phyloP scores from a whole-genome alignment of 2,797 vertebrate genomes.

The Odontamblyopus lacepedii region DNA sequence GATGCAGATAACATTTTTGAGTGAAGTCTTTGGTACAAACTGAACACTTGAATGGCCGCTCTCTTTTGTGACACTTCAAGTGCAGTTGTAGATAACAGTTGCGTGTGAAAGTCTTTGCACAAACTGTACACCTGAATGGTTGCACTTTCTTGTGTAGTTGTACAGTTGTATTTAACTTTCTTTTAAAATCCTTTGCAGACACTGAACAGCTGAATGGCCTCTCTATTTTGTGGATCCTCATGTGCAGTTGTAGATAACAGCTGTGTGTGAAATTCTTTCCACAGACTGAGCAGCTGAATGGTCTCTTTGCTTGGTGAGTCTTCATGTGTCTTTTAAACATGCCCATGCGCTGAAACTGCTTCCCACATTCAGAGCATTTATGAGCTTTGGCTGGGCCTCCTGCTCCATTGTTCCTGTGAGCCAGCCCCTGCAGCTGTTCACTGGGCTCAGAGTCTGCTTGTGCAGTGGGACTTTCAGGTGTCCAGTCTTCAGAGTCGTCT shows the following conservation, averaged over 20 bases:
- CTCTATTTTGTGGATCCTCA: not conserved
- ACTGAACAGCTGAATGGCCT: not conserved
- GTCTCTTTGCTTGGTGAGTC: not conserved
- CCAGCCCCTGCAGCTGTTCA: not conserved
- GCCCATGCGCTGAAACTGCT: not conserved
- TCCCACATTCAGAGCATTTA: constrained; percentile 2
- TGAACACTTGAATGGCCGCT: not conserved
- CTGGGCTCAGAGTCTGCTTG: not conserved
- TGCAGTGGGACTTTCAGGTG: not conserved
- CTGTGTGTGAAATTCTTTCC: not conserved
- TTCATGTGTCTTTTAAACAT: not conserved
- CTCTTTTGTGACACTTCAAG: not conserved
- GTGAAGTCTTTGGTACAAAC: not conserved
- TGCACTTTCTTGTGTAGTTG: too few species aligned
- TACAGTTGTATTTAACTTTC: not conserved
- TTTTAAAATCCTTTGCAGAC: not conserved
- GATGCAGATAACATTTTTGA: not conserved
- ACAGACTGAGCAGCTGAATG: not conserved
- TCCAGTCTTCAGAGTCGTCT: not conserved
- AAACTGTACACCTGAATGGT: not conserved
- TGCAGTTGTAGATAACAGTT: not conserved
- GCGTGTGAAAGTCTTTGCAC: not conserved
- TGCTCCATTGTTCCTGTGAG: not conserved
- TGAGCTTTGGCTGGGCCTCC: not conserved
- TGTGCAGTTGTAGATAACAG: not conserved